Conservation (phyloP, 2,888 invertebrate species). For the Spisula solida region DNA sequence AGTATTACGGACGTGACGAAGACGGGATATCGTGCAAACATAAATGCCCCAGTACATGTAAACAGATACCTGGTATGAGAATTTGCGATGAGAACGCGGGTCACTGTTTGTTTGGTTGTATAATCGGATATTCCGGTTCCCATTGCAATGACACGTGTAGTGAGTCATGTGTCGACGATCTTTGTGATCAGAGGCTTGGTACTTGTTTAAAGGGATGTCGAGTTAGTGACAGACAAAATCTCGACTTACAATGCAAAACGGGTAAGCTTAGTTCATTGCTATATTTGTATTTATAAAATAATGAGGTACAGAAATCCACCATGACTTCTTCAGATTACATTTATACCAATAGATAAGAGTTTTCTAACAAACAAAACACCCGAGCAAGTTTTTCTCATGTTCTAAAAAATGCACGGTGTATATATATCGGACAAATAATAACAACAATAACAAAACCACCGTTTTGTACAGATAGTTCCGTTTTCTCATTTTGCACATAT, state of each 20-base stretch:
- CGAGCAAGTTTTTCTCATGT: no score
- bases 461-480: no score
- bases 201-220: conserved; percentile 8
- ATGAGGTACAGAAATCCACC: no score
- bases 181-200: not conserved
- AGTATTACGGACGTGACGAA: not conserved
- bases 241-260: not conserved
- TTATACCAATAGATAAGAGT: no score
- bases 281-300: no score
- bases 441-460: no score
- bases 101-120: not conserved
- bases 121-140: not conserved
- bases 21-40: not conserved
- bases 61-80: not conserved
- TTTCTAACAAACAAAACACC: no score
- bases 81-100: not conserved
- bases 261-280: not conserved
- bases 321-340: no score
- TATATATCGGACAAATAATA: no score
- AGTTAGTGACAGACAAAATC: not conserved
- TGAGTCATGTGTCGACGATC: conserved; percentile 2
- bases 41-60: not conserved
- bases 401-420: no score
- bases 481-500: no score
- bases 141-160: conserved; percentile 22